Percentiles rank a stretch among this genome's conserved stretches.
These are phyloP conservation scores for Bombyx mandarina DNA, from an alignment of 1,140 invertebrate species.

Conservation along the genomic window DNA sequence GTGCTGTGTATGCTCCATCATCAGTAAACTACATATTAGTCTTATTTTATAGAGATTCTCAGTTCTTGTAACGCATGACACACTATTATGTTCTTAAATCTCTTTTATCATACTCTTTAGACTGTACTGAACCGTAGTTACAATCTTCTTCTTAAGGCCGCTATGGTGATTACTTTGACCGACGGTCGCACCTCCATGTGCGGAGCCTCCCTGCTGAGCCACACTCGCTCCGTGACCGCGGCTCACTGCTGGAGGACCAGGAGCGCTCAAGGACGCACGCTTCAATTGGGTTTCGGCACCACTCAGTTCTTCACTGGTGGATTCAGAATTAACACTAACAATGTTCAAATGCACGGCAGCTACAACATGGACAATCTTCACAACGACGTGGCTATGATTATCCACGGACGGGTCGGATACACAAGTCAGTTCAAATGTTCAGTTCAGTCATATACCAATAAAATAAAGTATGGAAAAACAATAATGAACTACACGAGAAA, in stretches of 20 bases:
- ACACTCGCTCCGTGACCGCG: too few species aligned
- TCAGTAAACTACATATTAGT: too few species aligned
- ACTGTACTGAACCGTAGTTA: too few species aligned
- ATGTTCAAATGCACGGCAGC: conserved; percentile 15
- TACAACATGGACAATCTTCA: conserved; percentile 15
- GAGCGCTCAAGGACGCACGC: too few species aligned
- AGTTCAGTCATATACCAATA: neutral
- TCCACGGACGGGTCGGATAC: conserved; percentile 14
- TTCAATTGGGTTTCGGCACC: conserved; percentile 7
- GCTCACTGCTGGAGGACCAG: too few species aligned
- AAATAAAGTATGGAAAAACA: neutral
- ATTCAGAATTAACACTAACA: conserved; percentile 14
- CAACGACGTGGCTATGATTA: conserved; percentile 25
- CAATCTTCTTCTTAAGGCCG: conserved; percentile 14
- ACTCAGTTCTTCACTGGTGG: conserved; percentile 23
- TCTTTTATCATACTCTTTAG: too few species aligned
- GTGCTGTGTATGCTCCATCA: too few species aligned
- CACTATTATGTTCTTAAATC: conserved; percentile 6
- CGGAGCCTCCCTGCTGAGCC: too few species aligned
- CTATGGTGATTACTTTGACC: conserved; percentile 17
- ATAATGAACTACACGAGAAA: too few species aligned
- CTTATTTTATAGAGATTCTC: too few species aligned
- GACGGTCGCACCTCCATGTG: conserved; percentile 16
- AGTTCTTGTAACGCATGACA: neutral
- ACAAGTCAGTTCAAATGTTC: conserved; percentile 12